A percentile compares a stretch with the other conserved stretches of the same genome.
Conservation (phyloP, 2,888 invertebrate genomes). For the Mimumesa dahlbomi region DNA sequence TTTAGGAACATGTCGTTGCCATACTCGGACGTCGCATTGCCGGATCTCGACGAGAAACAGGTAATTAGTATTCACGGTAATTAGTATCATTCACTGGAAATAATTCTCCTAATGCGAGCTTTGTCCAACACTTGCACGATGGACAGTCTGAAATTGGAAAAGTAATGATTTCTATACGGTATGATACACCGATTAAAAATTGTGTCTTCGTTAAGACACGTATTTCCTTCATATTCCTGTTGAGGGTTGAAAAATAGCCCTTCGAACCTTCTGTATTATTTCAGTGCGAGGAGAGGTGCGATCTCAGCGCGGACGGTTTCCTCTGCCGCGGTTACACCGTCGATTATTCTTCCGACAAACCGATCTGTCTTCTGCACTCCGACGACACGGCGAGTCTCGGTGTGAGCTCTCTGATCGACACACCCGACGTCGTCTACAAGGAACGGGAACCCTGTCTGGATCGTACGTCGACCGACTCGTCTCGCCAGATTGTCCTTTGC, state of each 20-base stretch:
- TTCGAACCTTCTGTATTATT: too few species aligned
- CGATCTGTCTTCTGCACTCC: slow-evolving; percentile 87
- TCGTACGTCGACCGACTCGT: slow-evolving; percentile 84
- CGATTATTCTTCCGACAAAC: slow-evolving; percentile 69
- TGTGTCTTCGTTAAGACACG: too few species aligned
- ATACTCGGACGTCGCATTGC: slow-evolving; percentile 83
- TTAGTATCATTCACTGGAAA: too few species aligned
- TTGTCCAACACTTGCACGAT: too few species aligned
- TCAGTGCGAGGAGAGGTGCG: slow-evolving; percentile 83
- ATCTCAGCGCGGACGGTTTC: slow-evolving; percentile 83
- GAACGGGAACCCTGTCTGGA: slow-evolving; percentile 92
- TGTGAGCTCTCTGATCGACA: slow-evolving; percentile 85
- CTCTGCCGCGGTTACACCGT: slow-evolving; percentile 87
- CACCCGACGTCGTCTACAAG: slow-evolving; percentile 86
- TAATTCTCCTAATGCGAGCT: too few species aligned
- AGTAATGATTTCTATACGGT: too few species aligned
- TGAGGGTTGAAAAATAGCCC: not conserved
- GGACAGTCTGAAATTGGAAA: too few species aligned
- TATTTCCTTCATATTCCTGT: too few species aligned
- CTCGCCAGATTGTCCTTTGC: too few species aligned
- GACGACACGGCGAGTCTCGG: slow-evolving; percentile 91
- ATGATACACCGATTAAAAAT: too few species aligned
- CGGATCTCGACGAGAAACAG: slow-evolving; percentile 62
- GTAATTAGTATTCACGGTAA: too few species aligned
- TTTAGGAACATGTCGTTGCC: slow-evolving; percentile 86